These are phyloP conservation scores for Portunus trituberculatus DNA, from an alignment of 1,140 invertebrate genomes.

Conservation along the genomic window DNA sequence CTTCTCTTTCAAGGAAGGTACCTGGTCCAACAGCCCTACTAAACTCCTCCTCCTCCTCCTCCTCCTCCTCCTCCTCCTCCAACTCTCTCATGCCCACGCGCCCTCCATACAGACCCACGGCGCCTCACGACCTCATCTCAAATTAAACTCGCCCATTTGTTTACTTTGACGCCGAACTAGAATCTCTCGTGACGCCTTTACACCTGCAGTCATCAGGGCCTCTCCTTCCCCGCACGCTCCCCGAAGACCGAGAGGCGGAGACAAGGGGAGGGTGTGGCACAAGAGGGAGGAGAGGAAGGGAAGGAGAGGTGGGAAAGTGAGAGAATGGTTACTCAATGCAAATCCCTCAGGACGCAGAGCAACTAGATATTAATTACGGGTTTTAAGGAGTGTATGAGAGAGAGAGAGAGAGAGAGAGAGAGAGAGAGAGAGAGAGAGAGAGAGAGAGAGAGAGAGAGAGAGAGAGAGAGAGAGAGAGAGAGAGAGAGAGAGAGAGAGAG, in stretches of 20 bases:
- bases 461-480: constrained; percentile 1
- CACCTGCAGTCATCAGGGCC: background rate
- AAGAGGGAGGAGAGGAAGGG: background rate
- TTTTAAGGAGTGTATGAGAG: too few species aligned
- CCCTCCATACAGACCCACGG: background rate
- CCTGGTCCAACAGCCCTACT: too few species aligned
- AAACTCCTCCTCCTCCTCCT: too few species aligned
- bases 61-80: background rate
- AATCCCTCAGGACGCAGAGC: too few species aligned
- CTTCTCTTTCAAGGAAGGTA: too few species aligned
- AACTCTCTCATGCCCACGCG: background rate
- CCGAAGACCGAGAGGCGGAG: background rate
- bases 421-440: too few species aligned
- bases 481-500: constrained; percentile 12
- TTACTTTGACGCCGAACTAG: background rate
- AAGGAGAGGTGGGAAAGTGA: background rate
- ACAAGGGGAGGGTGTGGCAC: background rate
- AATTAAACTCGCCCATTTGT: background rate
- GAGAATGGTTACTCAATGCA: background rate
- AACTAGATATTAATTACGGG: too few species aligned
- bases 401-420: too few species aligned
- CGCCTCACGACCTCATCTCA: background rate
- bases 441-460: background rate
- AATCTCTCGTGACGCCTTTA: background rate
- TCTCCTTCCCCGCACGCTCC: background rate